Evolutionary conservation across 2,888 invertebrate species (phyloP).

Genomic region (Scaptomyza flava): DNA sequence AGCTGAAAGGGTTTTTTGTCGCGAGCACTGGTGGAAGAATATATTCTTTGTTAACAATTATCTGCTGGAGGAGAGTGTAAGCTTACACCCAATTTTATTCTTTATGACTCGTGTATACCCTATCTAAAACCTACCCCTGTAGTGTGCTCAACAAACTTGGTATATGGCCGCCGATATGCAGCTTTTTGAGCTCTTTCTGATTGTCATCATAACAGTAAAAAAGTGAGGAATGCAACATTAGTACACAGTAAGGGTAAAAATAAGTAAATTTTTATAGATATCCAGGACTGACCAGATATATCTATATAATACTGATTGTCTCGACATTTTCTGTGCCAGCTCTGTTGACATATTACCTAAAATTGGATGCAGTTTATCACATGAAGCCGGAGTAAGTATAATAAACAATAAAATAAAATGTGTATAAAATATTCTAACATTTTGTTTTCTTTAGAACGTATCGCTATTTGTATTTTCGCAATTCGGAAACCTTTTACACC

Average conservation of each 20-base stretch:
- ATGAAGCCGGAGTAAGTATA: constrained; percentile 78
- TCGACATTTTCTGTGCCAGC: constrained; percentile 58
- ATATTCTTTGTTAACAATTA: constrained; percentile 83
- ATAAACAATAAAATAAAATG: background rate
- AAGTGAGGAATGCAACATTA: constrained; percentile 62
- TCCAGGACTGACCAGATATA: constrained; percentile 47
- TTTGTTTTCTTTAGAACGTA: constrained; percentile 62
- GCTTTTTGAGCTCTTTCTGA: constrained; percentile 75
- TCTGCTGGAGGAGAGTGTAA: constrained; percentile 74
- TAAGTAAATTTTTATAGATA: constrained; percentile 40
- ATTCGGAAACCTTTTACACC: constrained; percentile 70
- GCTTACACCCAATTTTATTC: constrained; percentile 6
- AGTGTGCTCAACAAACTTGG: constrained; percentile 83
- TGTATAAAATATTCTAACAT: background rate
- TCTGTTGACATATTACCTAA: constrained; percentile 67
- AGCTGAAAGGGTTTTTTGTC: constrained; percentile 81
- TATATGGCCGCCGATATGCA: constrained; percentile 82
- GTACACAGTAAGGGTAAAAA: background rate
- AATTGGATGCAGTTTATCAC: constrained; percentile 74
- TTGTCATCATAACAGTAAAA: constrained; percentile 66
- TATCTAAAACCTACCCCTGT: background rate
- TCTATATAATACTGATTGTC: constrained; percentile 41
- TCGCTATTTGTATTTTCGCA: constrained; percentile 77
- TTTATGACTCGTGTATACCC: background rate
- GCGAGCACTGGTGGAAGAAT: constrained; percentile 83